A percentile compares a stretch with the other conserved stretches of the same genome.
phyloP scores from a whole-genome alignment of 2,113 vertebrate species.

The Caranx melampygus region DNA sequence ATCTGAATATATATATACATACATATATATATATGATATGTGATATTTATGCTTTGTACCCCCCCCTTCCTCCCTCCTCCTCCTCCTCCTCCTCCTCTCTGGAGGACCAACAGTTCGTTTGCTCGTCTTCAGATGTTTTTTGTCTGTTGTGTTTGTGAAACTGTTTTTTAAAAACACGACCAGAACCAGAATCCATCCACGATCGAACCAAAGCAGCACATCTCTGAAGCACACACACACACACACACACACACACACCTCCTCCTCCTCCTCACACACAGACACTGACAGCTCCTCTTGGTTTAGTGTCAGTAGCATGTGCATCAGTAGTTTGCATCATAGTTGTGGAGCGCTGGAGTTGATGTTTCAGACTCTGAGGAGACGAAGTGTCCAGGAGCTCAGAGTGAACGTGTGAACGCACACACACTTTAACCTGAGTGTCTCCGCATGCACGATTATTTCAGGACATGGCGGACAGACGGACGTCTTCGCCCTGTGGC shows the following conservation, averaged over 20 bases:
- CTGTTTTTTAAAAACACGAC: slow-evolving; percentile 1
- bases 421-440: not conserved
- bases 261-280: not conserved
- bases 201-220: slow-evolving; percentile 63
- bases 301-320: slow-evolving; percentile 42
- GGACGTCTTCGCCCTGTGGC: slow-evolving; percentile 1
- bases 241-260: slow-evolving; percentile 2
- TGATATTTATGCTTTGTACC: slow-evolving; percentile 46
- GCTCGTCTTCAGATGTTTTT: slow-evolving; percentile 28
- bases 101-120: slow-evolving; percentile 12
- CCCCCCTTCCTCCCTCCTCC: slow-evolving; percentile 10
- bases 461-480: not conserved
- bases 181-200: slow-evolving; percentile 22
- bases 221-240: slow-evolving; percentile 25
- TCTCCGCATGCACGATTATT: slow-evolving; percentile 19
- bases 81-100: not conserved
- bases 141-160: slow-evolving; percentile 42
- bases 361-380: slow-evolving; percentile 5
- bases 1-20: not conserved
- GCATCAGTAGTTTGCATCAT: slow-evolving; percentile 5
- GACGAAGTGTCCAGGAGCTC: too few species aligned
- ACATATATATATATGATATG: slow-evolving; percentile 11
- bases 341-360: not conserved
- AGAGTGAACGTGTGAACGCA: too few species aligned
- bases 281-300: not conserved